Evolutionary conservation across 2,888 invertebrate genomes (phyloP).

Genomic region (Calameuta pallipes): DNA sequence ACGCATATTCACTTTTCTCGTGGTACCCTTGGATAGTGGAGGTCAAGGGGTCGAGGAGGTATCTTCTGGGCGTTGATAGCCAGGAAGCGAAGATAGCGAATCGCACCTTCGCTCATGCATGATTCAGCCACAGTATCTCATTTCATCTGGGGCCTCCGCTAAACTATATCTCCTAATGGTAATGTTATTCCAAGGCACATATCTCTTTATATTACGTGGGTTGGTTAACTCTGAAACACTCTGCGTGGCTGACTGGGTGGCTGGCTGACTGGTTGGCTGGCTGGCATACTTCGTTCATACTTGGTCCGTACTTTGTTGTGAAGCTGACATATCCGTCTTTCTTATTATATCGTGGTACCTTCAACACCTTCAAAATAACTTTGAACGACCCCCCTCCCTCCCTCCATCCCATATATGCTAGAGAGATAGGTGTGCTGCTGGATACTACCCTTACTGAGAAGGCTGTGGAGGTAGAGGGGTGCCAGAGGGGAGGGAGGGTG

Average conservation of each 20-base stretch:
- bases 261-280: neutral
- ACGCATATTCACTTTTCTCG: slow-evolving; percentile 64
- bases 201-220: slow-evolving; percentile 65
- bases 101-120: slow-evolving; percentile 64
- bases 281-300: neutral
- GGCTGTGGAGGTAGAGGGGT: slow-evolving; percentile 8
- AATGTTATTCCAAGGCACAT: slow-evolving; percentile 64
- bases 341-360: neutral
- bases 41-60: slow-evolving; percentile 12
- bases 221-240: slow-evolving; percentile 29
- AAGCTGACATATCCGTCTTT: neutral
- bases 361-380: slow-evolving; percentile 4
- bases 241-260: neutral
- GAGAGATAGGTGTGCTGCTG: neutral
- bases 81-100: slow-evolving; percentile 47
- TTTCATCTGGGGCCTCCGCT: slow-evolving; percentile 64
- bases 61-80: slow-evolving; percentile 11
- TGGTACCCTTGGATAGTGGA: slow-evolving; percentile 25
- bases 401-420: neutral
- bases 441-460: neutral
- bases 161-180: slow-evolving; percentile 66
- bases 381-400: slow-evolving; percentile 14
- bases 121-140: slow-evolving; percentile 66
- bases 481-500: slow-evolving; percentile 15
- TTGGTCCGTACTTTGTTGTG: neutral